A percentile compares a stretch with the other conserved stretches of the same genome.
Conservation (phyloP, 92 coral and sea anemone species). For the Actinostola sp. region DNA sequence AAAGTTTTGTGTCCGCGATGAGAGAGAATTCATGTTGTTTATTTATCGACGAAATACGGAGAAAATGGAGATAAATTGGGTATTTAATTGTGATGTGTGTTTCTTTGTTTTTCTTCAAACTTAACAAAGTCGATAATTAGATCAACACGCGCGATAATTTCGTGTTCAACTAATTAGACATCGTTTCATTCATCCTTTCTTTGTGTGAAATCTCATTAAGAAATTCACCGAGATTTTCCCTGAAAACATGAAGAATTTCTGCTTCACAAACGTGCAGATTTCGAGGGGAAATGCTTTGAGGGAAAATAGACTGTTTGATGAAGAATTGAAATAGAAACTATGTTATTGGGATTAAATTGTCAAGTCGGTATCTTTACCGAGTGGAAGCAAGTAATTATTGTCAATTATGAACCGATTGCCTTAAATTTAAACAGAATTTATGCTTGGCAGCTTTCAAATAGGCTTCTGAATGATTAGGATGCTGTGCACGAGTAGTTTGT, state of each 20-base stretch:
- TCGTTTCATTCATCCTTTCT: background rate
- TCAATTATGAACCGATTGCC: too few relatives aligned
- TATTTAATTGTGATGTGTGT: conserved; percentile 7
- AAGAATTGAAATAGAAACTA: too few relatives aligned
- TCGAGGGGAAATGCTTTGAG: background rate
- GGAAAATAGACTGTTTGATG: too few relatives aligned
- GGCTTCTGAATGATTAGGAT: too few relatives aligned
- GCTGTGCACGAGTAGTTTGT: background rate
- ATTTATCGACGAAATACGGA: background rate
- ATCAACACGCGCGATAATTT: conserved; percentile 4
- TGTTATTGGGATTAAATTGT: too few relatives aligned
- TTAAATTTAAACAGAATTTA: too few relatives aligned
- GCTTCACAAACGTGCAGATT: background rate
- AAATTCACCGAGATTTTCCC: background rate
- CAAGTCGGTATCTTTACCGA: too few relatives aligned
- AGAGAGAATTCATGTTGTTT: background rate
- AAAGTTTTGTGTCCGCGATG: background rate
- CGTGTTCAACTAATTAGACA: conserved; percentile 9
- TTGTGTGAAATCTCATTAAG: background rate
- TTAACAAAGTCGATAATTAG: conserved; percentile 7
- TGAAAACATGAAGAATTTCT: background rate
- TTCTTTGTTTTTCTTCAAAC: conserved; percentile 19
- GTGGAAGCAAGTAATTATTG: too few relatives aligned
- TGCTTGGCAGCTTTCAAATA: too few relatives aligned
- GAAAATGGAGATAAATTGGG: background rate